Evolutionary conservation across 2,113 vertebrate genomes (phyloP).

Genomic region (Promerops cafer): DNA sequence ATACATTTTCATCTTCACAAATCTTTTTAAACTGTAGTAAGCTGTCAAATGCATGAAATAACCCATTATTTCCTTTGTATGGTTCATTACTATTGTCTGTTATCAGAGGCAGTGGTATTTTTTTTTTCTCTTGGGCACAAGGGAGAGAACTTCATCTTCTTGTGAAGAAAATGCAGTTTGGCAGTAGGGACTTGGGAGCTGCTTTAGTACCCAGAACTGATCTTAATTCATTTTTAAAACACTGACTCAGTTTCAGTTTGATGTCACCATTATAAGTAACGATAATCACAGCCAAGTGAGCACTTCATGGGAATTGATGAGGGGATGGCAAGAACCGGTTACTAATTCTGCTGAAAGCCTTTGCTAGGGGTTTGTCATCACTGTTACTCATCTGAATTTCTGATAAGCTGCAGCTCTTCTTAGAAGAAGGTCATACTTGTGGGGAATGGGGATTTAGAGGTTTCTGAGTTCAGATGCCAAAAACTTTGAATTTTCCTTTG

Average conservation of each 20-base stretch:
- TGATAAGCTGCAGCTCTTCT: not conserved
- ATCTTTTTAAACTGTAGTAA: slow-evolving; percentile 18
- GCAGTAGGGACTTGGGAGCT: not conserved
- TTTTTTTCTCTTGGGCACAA: not conserved
- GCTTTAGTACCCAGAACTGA: not conserved
- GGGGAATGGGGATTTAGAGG: not conserved
- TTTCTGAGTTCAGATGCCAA: not conserved
- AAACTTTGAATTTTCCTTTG: not conserved
- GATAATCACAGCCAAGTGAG: not conserved
- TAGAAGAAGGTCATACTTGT: not conserved
- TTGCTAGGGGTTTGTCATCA: not conserved
- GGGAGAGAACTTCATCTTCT: not conserved
- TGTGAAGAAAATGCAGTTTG: not conserved
- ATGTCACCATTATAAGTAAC: not conserved
- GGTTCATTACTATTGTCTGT: slow-evolving; percentile 37
- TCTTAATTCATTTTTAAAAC: not conserved
- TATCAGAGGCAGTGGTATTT: not conserved
- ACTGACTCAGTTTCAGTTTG: slow-evolving; percentile 10
- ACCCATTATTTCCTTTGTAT: slow-evolving; percentile 31
- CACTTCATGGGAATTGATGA: not conserved
- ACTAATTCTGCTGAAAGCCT: not conserved
- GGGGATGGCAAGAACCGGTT: not conserved
- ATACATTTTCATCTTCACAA: not conserved
- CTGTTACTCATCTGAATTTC: slow-evolving; percentile 15
- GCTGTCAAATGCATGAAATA: slow-evolving; percentile 30